Evolutionary conservation across 1,140 invertebrate species (phyloP), one percentile per base, ranked within the genome.

Genomic region (Aphelinus certus): DNA sequence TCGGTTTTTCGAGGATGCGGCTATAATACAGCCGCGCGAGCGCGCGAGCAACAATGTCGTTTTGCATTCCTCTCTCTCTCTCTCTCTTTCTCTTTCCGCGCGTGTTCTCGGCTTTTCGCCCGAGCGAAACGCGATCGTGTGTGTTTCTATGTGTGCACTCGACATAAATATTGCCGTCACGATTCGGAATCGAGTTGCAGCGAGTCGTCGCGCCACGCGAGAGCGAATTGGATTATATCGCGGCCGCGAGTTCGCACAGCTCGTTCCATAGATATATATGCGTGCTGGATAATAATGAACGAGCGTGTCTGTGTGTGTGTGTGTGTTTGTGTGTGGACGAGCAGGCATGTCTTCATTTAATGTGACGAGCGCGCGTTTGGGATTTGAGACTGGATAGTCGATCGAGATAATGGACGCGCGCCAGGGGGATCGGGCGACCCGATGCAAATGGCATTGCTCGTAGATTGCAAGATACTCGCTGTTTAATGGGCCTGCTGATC

Each of bases 1-100:
- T 49, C 26, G 71, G 63, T 63, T 71, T 71, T 71, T 63, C 58
- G 68, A 51, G 58, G 58, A 60, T 70, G 3, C 10, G 42, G 56
- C n/a, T 57, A 10, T 57, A 57, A 61, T 61, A 61, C 60, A 45
- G 3, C 3, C 51, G 61, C 45, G 61, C 61, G 56, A 47, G 67
- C 4, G 51, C 51, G 4, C 51, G 51, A 9, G 51, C 4, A 69
- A 51, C n/a, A 60, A 49, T 46, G 69, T 45, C 60, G 9, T 55
- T 71, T 71, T 63, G 69, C 60, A 71, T 71, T 71, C 69, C 69
- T 10, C 6, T 57, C 1, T 26, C n/a, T 57, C 1, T 26, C n/a
- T 48, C 3, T 43, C 43, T 4, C 9, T 53, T 53, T 53, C 51
- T 9, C 51, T 53, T 9, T 26, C 26, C 26, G 26, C 26, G 26